Percentiles rank a stretch among this genome's conserved stretches.
Evolutionary conservation across 2,888 invertebrate species (phyloP).

Genomic region (Sinohyriopsis cumingii): DNA sequence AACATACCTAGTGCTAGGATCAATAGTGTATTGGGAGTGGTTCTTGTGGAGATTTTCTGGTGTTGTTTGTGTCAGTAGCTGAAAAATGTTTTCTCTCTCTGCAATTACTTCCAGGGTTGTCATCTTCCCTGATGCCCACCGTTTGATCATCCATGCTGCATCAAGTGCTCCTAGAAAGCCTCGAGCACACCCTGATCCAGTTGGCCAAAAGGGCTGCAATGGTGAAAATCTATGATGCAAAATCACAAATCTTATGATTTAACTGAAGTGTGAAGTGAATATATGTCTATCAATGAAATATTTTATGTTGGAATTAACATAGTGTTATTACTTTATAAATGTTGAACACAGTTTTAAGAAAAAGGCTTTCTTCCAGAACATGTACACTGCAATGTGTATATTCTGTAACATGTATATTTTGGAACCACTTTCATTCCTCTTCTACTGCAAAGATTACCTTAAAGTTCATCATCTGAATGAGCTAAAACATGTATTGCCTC

Average conservation of each 20-base stretch:
- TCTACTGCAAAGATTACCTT: too few relatives aligned
- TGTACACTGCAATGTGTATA: not conserved
- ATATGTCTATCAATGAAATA: too few relatives aligned
- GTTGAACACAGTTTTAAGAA: not conserved
- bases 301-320: not conserved
- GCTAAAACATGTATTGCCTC: too few relatives aligned
- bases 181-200: conserved; percentile 97
- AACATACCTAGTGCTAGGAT: conserved; percentile 77
- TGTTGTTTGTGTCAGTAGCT: conserved; percentile 92
- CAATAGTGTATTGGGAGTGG: conserved; percentile 75
- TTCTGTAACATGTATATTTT: too few relatives aligned
- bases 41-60: conserved; percentile 96
- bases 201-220: conserved; percentile 90
- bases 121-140: conserved; percentile 81
- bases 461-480: too few relatives aligned
- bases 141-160: conserved; percentile 94
- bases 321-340: not conserved
- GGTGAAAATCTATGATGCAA: conserved; percentile 22
- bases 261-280: not conserved
- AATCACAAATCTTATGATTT: not conserved
- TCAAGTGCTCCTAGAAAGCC: conserved; percentile 97
- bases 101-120: conserved; percentile 88
- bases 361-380: not conserved
- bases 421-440: too few relatives aligned
- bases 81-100: conserved; percentile 94